Conservation (phyloP, 1,140 invertebrate genomes). For the Coboldia fuscipes region DNA sequence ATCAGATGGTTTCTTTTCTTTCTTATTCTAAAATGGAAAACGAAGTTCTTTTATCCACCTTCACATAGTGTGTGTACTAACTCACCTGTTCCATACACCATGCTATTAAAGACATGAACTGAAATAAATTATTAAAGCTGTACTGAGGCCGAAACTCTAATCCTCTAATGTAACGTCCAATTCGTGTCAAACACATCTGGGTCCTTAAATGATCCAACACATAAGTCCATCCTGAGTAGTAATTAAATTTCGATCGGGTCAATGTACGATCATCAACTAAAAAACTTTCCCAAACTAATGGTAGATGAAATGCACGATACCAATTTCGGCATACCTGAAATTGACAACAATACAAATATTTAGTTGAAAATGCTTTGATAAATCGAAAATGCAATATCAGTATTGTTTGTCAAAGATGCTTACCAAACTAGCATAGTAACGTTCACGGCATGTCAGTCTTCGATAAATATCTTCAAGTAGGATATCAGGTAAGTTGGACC, state of each 20-base stretch:
- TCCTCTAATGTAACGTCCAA: conserved; percentile 41
- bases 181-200: conserved; percentile 43
- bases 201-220: conserved; percentile 53
- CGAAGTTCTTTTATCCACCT: background rate
- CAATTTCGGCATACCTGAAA: conserved; percentile 25
- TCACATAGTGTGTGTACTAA: background rate
- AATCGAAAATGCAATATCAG: background rate
- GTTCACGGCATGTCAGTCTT: conserved; percentile 39
- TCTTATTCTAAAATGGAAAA: conserved; percentile 7
- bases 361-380: background rate
- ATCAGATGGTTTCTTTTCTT: conserved; percentile 12
- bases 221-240: conserved; percentile 65
- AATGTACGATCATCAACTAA: conserved; percentile 47
- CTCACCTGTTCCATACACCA: conserved; percentile 38
- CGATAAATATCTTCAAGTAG: conserved; percentile 57
- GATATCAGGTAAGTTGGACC: conserved; percentile 51
- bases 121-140: conserved; percentile 66
- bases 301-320: conserved; percentile 52
- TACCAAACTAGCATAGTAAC: conserved; percentile 55
- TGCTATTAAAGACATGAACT: conserved; percentile 61
- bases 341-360: background rate
- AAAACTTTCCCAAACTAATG: conserved; percentile 51
- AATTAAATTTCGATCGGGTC: conserved; percentile 54
- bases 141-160: conserved; percentile 50
- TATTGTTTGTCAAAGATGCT: conserved; percentile 19